Base-by-base conservation (phyloP, 1,140 invertebrate genomes). In the Samia ricini region DNA sequence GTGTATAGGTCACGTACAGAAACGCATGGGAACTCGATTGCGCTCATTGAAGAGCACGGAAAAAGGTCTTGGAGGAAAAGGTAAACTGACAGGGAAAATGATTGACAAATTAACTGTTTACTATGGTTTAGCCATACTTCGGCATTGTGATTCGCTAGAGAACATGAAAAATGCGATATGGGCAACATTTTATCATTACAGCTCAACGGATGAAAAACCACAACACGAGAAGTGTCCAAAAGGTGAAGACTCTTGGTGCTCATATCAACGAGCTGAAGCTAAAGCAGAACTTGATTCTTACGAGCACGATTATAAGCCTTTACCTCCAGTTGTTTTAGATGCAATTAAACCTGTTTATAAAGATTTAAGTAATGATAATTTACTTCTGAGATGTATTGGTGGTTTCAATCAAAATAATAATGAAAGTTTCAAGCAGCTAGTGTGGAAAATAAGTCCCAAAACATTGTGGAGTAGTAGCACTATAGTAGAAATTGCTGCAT, bases 271-370 rank as follows among this genome's bases (percentile, higher is more conserved):
- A 4, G 12, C 48, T 49, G 48, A 4, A 49, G 48, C 48, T n/a
- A 36, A 15, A 7, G 33, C 6, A 36, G 33, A 36, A 15, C 33
- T 36, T 36, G 15, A 12, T 49, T 3, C 12, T 4, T 49, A 4
- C 24, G 7, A 49, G 12, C 58, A 51, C 50, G 42, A 50, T 50
- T 60, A 60, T 50, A 48, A 49, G 42, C 42, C 58, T 50, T 50
- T 60, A 50, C 58, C 58, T 50, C 7, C 48, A 60, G 58, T 50
- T 60, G 58, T 60, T 49, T 12, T 48, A 50, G 42, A 60, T 22
- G 58, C 58, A 24, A 60, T 60, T 24, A 36, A 18, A 7, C 58
- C 58, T 12, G 50, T 60, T 60, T 60, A 22, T 24, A 50, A 36
- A 60, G 58, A 60, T 60, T 48, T 60, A 5, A 58, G 56, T 29